Evolutionary conservation across 2,888 invertebrate genomes (phyloP).

Genomic region (Caenorhabditis macrosperma): DNA sequence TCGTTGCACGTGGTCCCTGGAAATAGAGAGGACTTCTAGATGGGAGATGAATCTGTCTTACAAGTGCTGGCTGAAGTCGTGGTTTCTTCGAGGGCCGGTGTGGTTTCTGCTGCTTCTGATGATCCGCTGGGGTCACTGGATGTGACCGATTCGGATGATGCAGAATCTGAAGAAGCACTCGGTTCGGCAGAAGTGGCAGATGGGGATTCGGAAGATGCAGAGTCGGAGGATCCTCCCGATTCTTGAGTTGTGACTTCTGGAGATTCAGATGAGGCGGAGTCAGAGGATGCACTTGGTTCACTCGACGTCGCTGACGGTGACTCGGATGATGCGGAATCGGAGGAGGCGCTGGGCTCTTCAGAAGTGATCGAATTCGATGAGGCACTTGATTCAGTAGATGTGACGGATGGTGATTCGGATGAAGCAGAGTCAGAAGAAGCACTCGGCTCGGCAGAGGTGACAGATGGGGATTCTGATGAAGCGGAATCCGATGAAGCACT

Average conservation of each 20-base stretch:
- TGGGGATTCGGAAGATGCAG: conserved; percentile 13
- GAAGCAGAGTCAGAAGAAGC: neutral
- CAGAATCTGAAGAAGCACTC: conserved; percentile 8
- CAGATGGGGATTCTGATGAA: neutral
- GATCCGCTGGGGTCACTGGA: conserved; percentile 7
- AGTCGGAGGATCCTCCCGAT: neutral
- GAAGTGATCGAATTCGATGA: conserved; percentile 13
- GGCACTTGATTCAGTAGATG: conserved; percentile 18
- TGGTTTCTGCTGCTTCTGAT: conserved; percentile 12
- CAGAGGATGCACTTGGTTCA: conserved; percentile 12
- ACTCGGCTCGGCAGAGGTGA: neutral
- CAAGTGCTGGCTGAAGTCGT: conserved; percentile 20
- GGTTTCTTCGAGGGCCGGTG: conserved; percentile 2
- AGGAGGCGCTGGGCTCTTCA: conserved; percentile 17
- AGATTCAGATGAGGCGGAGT: neutral
- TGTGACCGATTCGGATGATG: conserved; percentile 21
- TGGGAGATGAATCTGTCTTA: neutral
- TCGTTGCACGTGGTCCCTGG: conserved; percentile 61
- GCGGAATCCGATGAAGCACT: conserved; percentile 11
- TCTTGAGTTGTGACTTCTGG: neutral
- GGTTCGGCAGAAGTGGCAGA: conserved; percentile 10
- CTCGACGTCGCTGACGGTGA: neutral
- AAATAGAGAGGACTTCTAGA: neutral
- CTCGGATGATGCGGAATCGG: conserved; percentile 8
- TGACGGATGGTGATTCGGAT: conserved; percentile 7